Evolutionary conservation across 1,140 invertebrate genomes (phyloP), one percentile per base, ranked within the genome.

Genomic region (Glossosoma conforme): DNA sequence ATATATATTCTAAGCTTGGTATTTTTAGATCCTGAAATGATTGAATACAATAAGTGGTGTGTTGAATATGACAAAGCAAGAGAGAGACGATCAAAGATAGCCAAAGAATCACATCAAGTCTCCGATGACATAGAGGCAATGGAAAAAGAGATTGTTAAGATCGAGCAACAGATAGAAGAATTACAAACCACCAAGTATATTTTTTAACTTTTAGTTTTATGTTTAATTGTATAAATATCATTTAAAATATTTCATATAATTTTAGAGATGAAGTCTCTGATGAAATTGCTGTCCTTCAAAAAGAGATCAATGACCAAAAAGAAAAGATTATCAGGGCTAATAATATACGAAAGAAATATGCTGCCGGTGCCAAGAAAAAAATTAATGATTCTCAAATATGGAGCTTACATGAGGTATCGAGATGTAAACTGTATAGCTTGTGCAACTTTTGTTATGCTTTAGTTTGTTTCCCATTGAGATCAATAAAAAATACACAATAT

Each of bases 321-420:
- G 51, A 54, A 6, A 58, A 58, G 48, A 10, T 58, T 14, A 42
- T 20, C 19, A 24, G 56, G 10, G 46, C 56, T 10, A 48, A 35
- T 6, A 25, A 35, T 2, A 20, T 18, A 21, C 35, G 41, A 14
- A 51, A 46, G 19, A 54, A 53, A 35, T 35, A 47, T 10, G 28
- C 25, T 1, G 15, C 9, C 6, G 42, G 28, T 17, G 56, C 43
- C 6, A 50, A 20, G 17, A 44, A 22, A 20, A 52, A 52, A 37
- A 44, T 57, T 14, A 52, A 52, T 20, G 51, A 43, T 30, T 10
- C 24, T 3, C 43, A 48, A 38, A 40, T 52, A 18, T 52, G 49
- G 49, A 24, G 13, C 8, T 44, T 49, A 32, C 44, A 53, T 18
- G 51, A 57, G 42, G 55, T 52, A 11, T 36, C 14, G 8, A 9